Base-by-base conservation (phyloP, 2,113 vertebrate species). In the Nematolebias whitei region DNA sequence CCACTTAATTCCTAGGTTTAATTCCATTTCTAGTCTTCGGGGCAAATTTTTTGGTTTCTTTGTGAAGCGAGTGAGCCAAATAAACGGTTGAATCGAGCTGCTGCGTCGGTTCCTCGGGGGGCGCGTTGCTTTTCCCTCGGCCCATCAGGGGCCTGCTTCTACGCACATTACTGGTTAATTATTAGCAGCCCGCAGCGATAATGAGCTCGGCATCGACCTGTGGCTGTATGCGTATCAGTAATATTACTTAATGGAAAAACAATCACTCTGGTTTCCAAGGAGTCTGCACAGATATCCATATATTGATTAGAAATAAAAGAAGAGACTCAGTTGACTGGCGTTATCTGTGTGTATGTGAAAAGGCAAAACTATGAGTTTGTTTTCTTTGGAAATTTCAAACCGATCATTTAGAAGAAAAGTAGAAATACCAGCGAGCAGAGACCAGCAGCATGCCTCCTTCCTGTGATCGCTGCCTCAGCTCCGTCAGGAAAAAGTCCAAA, bases 221-320 rank as follows among this genome's bases (percentile, higher is more conserved):
- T 81, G 80, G 88, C 79, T 82, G 65, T 82, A 89, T 76, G 82
- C 83, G 85, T 68, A 67, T 75, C 79, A 49, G 72, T 65, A 55
- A 80, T 91, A 85, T 83, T 75, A 85, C 67, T 60, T 80, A 91
- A 91, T 89, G 88, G 90, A 84, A 92, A 92, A 91, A 87, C 89
- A 87, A 88, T 92, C 77, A 84, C 61, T 63, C 40, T 1, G 63
- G 73, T 82, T 63, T 56, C 55, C 67, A 71, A 58, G 20, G 67
- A 47, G 62, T 76, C 71, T 86, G 78, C 63, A 60, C 57, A 61
- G 70, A 76, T 78, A 76, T 70, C 52, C 57, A 64, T 15, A 44
- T 24, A 85, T 77, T 81, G 80, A 84, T 85, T 67, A 10, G 43
- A 23, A 49, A 40, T 53, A 40, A 63, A 72, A 56, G 53, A 48